Percentiles rank a stretch among this genome's conserved stretches.
These are phyloP conservation scores for Pammene fasciana DNA, from an alignment of 2,888 invertebrate genomes.

Conservation along the genomic window DNA sequence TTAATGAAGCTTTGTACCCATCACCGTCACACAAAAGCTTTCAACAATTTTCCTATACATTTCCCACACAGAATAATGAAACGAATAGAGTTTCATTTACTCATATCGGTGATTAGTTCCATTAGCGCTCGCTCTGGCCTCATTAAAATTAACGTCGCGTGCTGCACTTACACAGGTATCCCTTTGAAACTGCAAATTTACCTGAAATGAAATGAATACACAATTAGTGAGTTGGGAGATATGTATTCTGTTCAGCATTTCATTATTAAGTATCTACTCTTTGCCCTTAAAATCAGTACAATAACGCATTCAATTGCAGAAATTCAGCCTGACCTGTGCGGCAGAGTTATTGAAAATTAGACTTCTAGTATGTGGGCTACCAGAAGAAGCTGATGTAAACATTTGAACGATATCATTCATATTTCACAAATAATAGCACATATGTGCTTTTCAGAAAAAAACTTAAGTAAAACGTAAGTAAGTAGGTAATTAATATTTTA, in stretches of 20 bases:
- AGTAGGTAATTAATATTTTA: no score
- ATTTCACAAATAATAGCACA: no score
- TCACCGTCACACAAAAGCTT: slow-evolving; percentile 9
- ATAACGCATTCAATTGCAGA: no score
- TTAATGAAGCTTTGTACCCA: slow-evolving; percentile 7
- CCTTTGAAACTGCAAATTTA: slow-evolving; percentile 35
- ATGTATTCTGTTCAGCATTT: background rate
- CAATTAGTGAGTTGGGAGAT: slow-evolving; percentile 23
- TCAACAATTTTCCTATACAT: slow-evolving; percentile 22
- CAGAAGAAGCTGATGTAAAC: no score
- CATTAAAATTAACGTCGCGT: slow-evolving; percentile 36
- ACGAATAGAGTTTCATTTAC: background rate
- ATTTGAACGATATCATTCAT: no score
- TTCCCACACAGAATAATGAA: slow-evolving; percentile 10
- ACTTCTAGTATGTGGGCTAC: no score
- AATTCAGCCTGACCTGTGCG: no score
- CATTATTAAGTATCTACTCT: background rate
- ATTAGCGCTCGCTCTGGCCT: slow-evolving; percentile 31
- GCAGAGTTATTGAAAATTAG: no score
- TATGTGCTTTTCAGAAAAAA: no score
- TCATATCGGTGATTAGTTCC: slow-evolving; percentile 31
- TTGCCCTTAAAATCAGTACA: no score
- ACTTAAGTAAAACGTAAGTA: no score
- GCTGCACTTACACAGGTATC: slow-evolving; percentile 31
- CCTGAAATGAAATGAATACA: slow-evolving; percentile 38